Evolutionary conservation across 2,888 invertebrate genomes (phyloP).

Genomic region (Mythimna vitellina): DNA sequence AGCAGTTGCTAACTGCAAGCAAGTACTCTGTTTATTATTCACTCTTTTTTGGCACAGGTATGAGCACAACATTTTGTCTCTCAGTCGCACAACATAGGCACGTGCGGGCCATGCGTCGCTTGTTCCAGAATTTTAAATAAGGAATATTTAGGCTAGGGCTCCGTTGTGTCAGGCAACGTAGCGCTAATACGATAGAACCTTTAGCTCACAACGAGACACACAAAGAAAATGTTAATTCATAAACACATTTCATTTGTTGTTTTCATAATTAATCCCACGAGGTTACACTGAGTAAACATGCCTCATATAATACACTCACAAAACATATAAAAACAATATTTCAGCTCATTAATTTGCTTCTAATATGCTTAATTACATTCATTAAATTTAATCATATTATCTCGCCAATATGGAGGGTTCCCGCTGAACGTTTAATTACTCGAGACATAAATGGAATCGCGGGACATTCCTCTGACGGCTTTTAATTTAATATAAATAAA

Average conservation of each 20-base stretch:
- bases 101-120: neutral
- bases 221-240: slow-evolving; percentile 50
- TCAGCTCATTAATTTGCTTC: slow-evolving; percentile 61
- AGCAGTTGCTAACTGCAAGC: neutral
- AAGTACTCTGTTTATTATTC: too few species aligned
- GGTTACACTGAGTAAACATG: slow-evolving; percentile 28
- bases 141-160: slow-evolving; percentile 23
- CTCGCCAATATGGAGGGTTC: slow-evolving; percentile 65
- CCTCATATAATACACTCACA: slow-evolving; percentile 27
- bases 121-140: neutral
- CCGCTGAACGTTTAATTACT: slow-evolving; percentile 67
- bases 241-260: slow-evolving; percentile 41
- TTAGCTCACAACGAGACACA: slow-evolving; percentile 18
- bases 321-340: slow-evolving; percentile 50
- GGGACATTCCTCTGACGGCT: slow-evolving; percentile 29
- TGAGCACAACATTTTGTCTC: neutral
- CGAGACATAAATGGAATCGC: slow-evolving; percentile 51
- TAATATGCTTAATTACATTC: slow-evolving; percentile 68
- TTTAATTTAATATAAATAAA: slow-evolving; percentile 49
- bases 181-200: slow-evolving; percentile 34
- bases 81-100: neutral
- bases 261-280: slow-evolving; percentile 37
- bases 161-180: slow-evolving; percentile 6
- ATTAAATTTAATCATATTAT: slow-evolving; percentile 73
- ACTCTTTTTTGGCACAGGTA: neutral